A percentile compares a stretch with the other conserved stretches of the same genome.
Conservation (phyloP, 2,888 invertebrate genomes). For the Eilema sororculum region DNA sequence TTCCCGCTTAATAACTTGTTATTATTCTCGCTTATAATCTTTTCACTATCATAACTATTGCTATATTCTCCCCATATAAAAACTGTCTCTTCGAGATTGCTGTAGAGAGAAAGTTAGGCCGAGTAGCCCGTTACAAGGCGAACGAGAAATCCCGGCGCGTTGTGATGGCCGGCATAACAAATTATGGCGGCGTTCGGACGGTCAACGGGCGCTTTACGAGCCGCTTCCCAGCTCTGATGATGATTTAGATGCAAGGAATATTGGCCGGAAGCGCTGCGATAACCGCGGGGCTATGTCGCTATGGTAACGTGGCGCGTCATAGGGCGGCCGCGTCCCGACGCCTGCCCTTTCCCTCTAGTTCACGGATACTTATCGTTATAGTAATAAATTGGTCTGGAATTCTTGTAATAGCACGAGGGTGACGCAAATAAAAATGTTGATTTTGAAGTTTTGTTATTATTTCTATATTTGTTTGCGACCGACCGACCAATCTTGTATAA, state of each 20-base stretch:
- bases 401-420: constrained; percentile 76
- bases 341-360: constrained; percentile 79
- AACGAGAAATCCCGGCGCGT: constrained; percentile 55
- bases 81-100: constrained; percentile 25
- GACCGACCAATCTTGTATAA: not conserved
- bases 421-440: constrained; percentile 75
- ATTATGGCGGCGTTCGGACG: constrained; percentile 58
- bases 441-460: constrained; percentile 56
- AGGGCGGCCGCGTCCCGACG: constrained; percentile 55
- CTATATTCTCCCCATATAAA: constrained; percentile 10
- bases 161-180: constrained; percentile 62
- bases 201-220: constrained; percentile 82
- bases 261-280: constrained; percentile 72
- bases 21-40: constrained; percentile 2
- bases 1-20: not conserved
- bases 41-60: constrained; percentile 7
- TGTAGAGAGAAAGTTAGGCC: constrained; percentile 25
- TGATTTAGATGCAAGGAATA: constrained; percentile 85
- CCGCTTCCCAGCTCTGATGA: constrained; percentile 80
- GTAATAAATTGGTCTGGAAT: constrained; percentile 85
- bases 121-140: constrained; percentile 31
- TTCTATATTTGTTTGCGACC: constrained; percentile 37
- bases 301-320: constrained; percentile 63
- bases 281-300: constrained; percentile 69
- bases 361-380: constrained; percentile 84